Percentiles rank a stretch among this genome's conserved stretches.
phyloP scores from a whole-genome alignment of 37 sponge, comb jelly and placozoan species.

The Amphimedon queenslandica region DNA sequence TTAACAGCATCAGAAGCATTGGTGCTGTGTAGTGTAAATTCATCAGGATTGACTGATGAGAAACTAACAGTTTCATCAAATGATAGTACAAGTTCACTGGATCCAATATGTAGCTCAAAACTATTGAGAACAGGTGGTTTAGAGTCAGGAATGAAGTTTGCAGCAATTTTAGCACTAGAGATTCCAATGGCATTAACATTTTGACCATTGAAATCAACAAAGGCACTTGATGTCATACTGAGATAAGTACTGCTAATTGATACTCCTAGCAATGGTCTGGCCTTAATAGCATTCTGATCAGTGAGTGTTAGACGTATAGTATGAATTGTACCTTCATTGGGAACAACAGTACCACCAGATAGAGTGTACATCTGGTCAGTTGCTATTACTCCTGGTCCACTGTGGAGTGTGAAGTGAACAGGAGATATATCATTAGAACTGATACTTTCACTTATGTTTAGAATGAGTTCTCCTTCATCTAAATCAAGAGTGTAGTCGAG shows the following conservation, averaged over 20 bases:
- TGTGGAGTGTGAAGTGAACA: constrained; percentile 51
- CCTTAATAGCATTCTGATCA: constrained; percentile 77
- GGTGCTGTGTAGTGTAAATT: constrained; percentile 52
- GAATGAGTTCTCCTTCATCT: constrained; percentile 29
- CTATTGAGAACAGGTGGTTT: constrained; percentile 43
- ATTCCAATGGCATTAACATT: constrained; percentile 28
- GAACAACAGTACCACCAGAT: constrained; percentile 30
- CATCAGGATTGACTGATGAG: constrained; percentile 35
- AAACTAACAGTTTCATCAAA: constrained; percentile 78
- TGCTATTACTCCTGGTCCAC: constrained; percentile 7
- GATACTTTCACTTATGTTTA: constrained; percentile 79
- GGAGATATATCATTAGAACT: constrained; percentile 26
- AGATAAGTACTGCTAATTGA: constrained; percentile 71
- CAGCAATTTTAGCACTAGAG: constrained; percentile 33
- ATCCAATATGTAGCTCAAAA: constrained; percentile 64
- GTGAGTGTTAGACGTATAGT: constrained; percentile 23
- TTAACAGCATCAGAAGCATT: constrained; percentile 25
- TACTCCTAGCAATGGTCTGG: constrained; percentile 46
- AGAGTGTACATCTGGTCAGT: constrained; percentile 5
- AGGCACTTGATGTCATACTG: constrained; percentile 39
- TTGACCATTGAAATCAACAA: constrained; percentile 51
- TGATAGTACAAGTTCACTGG: constrained; percentile 39
- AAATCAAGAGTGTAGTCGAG: constrained; percentile 71
- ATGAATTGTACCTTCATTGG: constrained; percentile 26
- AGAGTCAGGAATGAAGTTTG: constrained; percentile 46